Conservation (phyloP, 2,888 invertebrate species). For the Troglohyphantes excavatus region DNA sequence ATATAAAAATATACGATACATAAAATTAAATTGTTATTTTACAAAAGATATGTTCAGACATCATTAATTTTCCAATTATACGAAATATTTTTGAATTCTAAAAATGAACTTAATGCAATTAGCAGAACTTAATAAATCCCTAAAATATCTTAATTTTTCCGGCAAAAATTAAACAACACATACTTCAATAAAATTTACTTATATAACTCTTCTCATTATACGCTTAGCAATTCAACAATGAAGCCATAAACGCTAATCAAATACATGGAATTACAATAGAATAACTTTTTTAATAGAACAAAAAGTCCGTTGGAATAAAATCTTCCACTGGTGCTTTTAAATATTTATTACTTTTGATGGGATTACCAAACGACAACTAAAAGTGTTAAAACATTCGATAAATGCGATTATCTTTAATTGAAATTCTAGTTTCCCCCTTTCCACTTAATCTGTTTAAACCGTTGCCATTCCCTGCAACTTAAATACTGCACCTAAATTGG, state of each 20-base stretch:
- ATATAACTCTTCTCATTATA: not conserved
- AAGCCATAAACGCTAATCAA: slow-evolving; percentile 15
- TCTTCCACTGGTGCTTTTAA: slow-evolving; percentile 39
- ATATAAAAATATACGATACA: not conserved
- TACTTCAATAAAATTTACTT: not conserved
- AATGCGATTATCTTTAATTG: slow-evolving; percentile 11
- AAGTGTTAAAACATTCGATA: slow-evolving; percentile 1
- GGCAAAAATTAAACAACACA: not conserved
- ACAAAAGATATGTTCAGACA: not conserved
- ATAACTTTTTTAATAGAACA: not conserved
- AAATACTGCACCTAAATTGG: not conserved
- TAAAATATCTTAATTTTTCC: not conserved
- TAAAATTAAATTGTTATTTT: not conserved
- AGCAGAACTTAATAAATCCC: not conserved
- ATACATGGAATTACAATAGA: not conserved
- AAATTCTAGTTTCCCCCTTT: not conserved
- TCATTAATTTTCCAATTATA: too few species aligned
- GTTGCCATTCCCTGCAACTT: not conserved
- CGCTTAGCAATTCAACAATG: not conserved
- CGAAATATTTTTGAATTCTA: not conserved
- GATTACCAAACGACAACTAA: slow-evolving; percentile 13
- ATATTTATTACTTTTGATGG: slow-evolving; percentile 57
- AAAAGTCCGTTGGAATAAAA: slow-evolving; percentile 39
- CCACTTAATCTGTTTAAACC: not conserved
- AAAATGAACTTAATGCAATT: not conserved